A percentile compares a stretch with the other conserved stretches of the same genome.
These are phyloP conservation scores for Oreohelix idahoensis DNA, from an alignment of 1,140 invertebrate species.

Conservation along the genomic window DNA sequence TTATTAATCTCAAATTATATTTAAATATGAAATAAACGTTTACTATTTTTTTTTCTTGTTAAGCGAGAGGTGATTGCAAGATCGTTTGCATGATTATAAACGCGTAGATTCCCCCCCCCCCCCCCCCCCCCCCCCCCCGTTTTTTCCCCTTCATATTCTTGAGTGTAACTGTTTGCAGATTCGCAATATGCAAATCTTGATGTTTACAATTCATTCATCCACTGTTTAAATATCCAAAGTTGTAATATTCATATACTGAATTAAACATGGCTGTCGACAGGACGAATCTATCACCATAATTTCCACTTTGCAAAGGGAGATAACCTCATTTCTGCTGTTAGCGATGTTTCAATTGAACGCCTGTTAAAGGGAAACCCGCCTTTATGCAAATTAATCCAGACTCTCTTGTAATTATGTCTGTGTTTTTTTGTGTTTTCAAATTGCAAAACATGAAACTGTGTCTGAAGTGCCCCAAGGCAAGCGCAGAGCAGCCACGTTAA, in stretches of 20 bases:
- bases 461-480: neutral
- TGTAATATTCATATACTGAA: neutral
- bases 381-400: neutral
- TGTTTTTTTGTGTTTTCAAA: neutral
- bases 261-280: neutral
- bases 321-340: neutral
- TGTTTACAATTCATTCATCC: neutral
- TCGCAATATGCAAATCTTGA: neutral
- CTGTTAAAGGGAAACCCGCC: neutral
- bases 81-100: too few relatives aligned
- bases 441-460: neutral
- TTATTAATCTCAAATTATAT: too few relatives aligned
- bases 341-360: neutral
- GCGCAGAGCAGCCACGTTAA: neutral
- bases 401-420: neutral
- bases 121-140: too few relatives aligned
- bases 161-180: too few relatives aligned
- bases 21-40: too few relatives aligned
- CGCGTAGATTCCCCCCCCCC: too few relatives aligned
- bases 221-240: neutral
- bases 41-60: too few relatives aligned
- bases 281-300: neutral
- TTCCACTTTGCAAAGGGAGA: neutral
- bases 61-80: too few relatives aligned
- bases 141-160: too few relatives aligned